Evolutionary conservation across 2,113 vertebrate species (phyloP), one percentile per base, ranked within the genome.

Genomic region (Tichodroma muraria): DNA sequence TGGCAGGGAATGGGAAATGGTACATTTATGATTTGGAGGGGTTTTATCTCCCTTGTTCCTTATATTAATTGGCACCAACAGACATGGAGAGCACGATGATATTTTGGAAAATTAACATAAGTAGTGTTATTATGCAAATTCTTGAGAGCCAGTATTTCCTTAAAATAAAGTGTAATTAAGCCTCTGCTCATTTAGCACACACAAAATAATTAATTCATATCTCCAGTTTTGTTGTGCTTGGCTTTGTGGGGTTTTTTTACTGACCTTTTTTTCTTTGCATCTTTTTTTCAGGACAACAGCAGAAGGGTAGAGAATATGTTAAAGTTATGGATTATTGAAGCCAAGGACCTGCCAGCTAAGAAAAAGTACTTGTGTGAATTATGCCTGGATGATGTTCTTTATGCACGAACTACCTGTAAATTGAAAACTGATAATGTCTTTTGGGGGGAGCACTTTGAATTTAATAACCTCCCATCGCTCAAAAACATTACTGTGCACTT

Each of bases 391-490:
- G 99, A 99, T 5, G 97, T 98, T 53, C 98, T 99, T 44, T 99
- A 99, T n/a, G 99, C 99, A 94, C 99, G 99, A 94, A 99, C 99
- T 95, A 99, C 99, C 63, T 99, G 99, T 97, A 99, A 99, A 97
- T 98, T 99, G 94, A 99, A 99, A 98, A 99, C 98, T 9, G 99
- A 99, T 97, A 99, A 99, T 31, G 98, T 99, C 52, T 99, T 99
- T 89, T 99, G 99, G 99, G 99, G 99, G 33, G 99, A 99, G 98
- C 99, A 99, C 98, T 99, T 99, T 82, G 99, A 99, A 96, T 99
- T 99, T 97, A 99, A 99, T 84, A 99, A 99, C 98, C 98, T 99
- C 94, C 99, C 99, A 0, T 97, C 98, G 0, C 97, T 99, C 94
- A 98, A 98, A 86, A 99, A 98, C 81, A 98, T 99, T 94, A 98